A percentile compares a stretch with the other conserved stretches of the same genome.
Conservation (phyloP, 2,888 invertebrate genomes). For the Amphipoea lucens region DNA sequence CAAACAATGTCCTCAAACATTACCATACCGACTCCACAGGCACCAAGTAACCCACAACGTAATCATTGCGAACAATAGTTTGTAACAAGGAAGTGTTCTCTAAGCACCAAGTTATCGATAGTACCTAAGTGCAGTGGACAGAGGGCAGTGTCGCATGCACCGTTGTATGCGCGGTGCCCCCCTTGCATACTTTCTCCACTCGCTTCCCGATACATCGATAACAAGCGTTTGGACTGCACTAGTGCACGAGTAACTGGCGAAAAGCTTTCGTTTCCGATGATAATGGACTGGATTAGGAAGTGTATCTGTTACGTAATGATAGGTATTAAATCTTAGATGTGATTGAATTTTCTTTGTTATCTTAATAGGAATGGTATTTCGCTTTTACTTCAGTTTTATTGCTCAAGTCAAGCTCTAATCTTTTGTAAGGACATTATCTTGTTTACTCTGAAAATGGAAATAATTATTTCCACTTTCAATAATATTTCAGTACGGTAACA, state of each 20-base stretch:
- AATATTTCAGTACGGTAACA: background rate
- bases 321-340: slow-evolving; percentile 29
- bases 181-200: slow-evolving; percentile 88
- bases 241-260: slow-evolving; percentile 69
- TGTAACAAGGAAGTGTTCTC: slow-evolving; percentile 66
- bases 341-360: slow-evolving; percentile 26
- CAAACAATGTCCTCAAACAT: slow-evolving; percentile 31
- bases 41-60: slow-evolving; percentile 53
- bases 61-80: slow-evolving; percentile 67
- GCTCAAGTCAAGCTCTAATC: background rate
- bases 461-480: too few relatives aligned
- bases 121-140: slow-evolving; percentile 80
- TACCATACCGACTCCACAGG: slow-evolving; percentile 32
- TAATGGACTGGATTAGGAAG: slow-evolving; percentile 61
- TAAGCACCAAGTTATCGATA: slow-evolving; percentile 66
- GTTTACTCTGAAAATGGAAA: background rate
- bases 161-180: slow-evolving; percentile 81
- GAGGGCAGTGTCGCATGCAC: slow-evolving; percentile 85
- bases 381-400: slow-evolving; percentile 8
- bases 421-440: background rate
- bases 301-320: slow-evolving; percentile 48
- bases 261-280: slow-evolving; percentile 64
- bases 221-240: slow-evolving; percentile 73
- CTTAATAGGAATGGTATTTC: background rate
- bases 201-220: slow-evolving; percentile 82